phyloP scores from a whole-genome alignment of 2,113 vertebrate species.

The Arvicanthis niloticus region DNA sequence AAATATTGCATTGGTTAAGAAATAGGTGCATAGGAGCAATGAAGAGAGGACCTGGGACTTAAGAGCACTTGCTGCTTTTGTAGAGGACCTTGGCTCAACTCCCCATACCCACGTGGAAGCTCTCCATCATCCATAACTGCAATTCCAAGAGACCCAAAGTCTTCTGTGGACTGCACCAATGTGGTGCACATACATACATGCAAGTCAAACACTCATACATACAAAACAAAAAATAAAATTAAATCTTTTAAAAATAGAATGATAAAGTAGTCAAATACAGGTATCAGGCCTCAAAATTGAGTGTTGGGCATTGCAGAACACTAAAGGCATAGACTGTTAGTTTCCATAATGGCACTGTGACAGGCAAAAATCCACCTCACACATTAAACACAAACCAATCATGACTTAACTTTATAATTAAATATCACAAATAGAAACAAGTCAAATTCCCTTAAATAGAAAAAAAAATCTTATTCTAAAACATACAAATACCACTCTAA shows the following conservation, averaged over 20 bases:
- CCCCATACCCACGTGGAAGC: background rate
- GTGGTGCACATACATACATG: background rate
- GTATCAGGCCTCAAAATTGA: background rate
- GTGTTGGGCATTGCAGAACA: background rate
- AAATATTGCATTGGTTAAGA: background rate
- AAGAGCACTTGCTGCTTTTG: background rate
- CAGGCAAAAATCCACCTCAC: background rate
- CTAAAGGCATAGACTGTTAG: background rate
- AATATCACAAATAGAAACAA: constrained; percentile 19
- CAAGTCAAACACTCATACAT: background rate
- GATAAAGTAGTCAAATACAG: background rate
- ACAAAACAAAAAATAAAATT: background rate
- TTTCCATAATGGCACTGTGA: background rate
- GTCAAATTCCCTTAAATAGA: background rate
- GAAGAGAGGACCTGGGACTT: background rate
- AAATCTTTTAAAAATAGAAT: background rate
- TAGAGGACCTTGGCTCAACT: background rate
- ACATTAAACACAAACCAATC: background rate
- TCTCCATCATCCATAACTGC: background rate
- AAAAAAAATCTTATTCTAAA: background rate
- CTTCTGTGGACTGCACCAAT: background rate
- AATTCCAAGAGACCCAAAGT: background rate
- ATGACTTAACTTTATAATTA: constrained; percentile 25
- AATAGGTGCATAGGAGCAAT: background rate
- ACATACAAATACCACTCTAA: background rate